These are phyloP conservation scores for Taphrorychus bicolor DNA, from an alignment of 2,888 invertebrate species.

Conservation along the genomic window DNA sequence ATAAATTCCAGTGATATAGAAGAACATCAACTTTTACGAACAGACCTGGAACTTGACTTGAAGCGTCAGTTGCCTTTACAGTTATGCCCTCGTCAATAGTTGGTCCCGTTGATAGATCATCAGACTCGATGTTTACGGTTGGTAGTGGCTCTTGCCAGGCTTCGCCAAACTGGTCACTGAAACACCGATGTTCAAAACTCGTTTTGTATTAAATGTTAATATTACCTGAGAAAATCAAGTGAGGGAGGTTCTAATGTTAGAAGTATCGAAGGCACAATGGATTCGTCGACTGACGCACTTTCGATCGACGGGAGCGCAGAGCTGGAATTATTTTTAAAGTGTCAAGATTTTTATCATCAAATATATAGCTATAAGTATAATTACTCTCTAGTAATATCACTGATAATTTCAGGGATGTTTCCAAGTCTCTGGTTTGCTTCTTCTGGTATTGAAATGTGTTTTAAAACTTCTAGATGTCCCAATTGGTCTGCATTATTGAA, in stretches of 20 bases:
- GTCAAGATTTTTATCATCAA: too few relatives aligned
- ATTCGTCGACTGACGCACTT: slow-evolving; percentile 57
- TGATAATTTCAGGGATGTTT: background rate
- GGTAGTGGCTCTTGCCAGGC: background rate
- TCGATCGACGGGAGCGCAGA: background rate
- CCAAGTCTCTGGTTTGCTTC: background rate
- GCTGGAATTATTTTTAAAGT: too few relatives aligned
- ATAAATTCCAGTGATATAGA: too few relatives aligned
- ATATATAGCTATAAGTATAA: too few relatives aligned
- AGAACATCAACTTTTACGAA: too few relatives aligned
- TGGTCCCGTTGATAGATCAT: background rate
- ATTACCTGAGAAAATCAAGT: background rate
- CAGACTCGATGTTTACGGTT: background rate
- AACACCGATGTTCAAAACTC: background rate
- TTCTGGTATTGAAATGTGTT: background rate
- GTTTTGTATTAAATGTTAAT: background rate
- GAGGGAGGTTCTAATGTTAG: slow-evolving; percentile 57
- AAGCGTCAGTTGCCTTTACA: background rate
- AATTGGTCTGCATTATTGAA: background rate
- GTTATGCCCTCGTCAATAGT: background rate
- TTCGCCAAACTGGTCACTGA: background rate
- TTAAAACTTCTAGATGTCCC: background rate
- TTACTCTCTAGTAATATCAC: background rate
- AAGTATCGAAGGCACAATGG: slow-evolving; percentile 60
- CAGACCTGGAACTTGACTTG: background rate